These are phyloP conservation scores for Lycaon pictus DNA, from an alignment of 2,113 vertebrate genomes.

Conservation along the genomic window DNA sequence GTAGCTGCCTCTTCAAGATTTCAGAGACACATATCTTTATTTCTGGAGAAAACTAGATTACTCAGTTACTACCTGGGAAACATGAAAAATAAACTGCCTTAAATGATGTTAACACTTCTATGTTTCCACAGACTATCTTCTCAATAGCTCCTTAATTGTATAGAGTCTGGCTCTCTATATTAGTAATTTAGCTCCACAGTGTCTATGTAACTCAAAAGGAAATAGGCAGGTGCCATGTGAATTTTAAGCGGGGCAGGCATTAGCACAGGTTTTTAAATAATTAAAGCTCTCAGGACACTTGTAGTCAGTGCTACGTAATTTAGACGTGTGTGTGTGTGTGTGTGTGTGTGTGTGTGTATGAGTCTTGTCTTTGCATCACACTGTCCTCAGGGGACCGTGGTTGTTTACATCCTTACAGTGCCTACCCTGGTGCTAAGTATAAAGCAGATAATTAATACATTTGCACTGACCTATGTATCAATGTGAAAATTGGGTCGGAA, in stretches of 20 bases:
- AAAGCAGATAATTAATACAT: not conserved
- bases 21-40: no score
- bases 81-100: not conserved
- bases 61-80: not conserved
- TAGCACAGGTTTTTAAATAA: not conserved
- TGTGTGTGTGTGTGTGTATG: rapidly evolving
- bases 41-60: not conserved
- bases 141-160: not conserved
- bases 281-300: not conserved
- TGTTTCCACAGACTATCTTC: not conserved
- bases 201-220: not conserved
- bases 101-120: not conserved
- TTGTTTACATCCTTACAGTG: not conserved
- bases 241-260: not conserved
- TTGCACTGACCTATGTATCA: not conserved
- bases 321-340: rapidly evolving
- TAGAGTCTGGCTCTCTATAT: not conserved
- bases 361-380: not conserved
- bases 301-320: not conserved
- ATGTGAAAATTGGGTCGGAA: not conserved
- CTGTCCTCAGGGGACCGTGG: not conserved
- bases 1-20: not conserved
- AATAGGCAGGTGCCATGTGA: not conserved
- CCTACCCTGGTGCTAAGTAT: not conserved
- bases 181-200: not conserved